Percentiles rank a stretch among this genome's conserved stretches.
Evolutionary conservation across 2,888 invertebrate genomes (phyloP).

Genomic region (Arge pagana): DNA sequence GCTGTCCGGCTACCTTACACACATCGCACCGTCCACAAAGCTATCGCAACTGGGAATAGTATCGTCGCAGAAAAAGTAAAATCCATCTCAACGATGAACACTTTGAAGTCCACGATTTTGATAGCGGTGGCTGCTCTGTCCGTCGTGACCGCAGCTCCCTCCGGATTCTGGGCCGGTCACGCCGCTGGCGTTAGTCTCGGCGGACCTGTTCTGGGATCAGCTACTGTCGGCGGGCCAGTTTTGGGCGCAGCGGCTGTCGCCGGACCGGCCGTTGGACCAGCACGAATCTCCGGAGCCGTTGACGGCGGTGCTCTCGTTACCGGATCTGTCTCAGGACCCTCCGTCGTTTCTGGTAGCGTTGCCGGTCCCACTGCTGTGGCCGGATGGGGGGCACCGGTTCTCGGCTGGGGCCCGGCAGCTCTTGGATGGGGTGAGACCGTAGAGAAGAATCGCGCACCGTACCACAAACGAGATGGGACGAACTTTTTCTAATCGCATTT

Average conservation of each 20-base stretch:
- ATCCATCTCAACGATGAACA: too few relatives aligned
- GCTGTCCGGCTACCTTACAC: too few relatives aligned
- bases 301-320: conserved; percentile 52
- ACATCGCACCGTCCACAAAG: too few relatives aligned
- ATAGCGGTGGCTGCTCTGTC: conserved; percentile 46
- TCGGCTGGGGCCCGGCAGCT: conserved; percentile 10
- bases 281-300: conserved; percentile 51
- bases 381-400: conserved; percentile 27
- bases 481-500: neutral
- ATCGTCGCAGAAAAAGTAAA: too few relatives aligned
- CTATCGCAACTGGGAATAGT: too few relatives aligned
- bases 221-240: conserved; percentile 47
- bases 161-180: conserved; percentile 39
- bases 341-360: conserved; percentile 29
- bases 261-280: conserved; percentile 49
- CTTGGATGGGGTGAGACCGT: conserved; percentile 2
- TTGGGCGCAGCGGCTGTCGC: conserved; percentile 46
- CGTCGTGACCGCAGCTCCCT: conserved; percentile 46
- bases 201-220: conserved; percentile 46
- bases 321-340: conserved; percentile 48
- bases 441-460: too few relatives aligned
- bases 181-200: conserved; percentile 46
- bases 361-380: conserved; percentile 39
- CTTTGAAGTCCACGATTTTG: too few relatives aligned
- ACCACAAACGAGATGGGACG: neutral